Percentiles rank a stretch among this genome's conserved stretches.
These are phyloP conservation scores for Pipistrellus pipistrellus DNA, from an alignment of 2,797 vertebrate species.

Conservation along the genomic window DNA sequence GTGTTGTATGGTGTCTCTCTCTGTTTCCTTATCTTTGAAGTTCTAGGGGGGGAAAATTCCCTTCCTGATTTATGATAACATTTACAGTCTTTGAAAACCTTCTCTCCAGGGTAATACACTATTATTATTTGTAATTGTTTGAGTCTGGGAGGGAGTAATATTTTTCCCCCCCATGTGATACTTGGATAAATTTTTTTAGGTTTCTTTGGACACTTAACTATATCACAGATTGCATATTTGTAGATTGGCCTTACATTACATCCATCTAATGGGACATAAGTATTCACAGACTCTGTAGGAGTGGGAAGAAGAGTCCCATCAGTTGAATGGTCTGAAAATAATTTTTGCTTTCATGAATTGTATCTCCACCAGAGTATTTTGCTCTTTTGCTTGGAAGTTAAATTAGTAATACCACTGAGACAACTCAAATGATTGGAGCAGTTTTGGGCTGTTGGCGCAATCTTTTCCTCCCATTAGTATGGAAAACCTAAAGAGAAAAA, in stretches of 20 bases:
- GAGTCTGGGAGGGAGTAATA: neutral
- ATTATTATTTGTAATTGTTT: slow-evolving; percentile 46
- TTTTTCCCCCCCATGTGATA: neutral
- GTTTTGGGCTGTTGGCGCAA: neutral
- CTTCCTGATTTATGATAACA: slow-evolving; percentile 25
- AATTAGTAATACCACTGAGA: neutral
- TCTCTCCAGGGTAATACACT: neutral
- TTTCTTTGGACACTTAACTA: slow-evolving; percentile 21
- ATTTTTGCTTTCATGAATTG: neutral
- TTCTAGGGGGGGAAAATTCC: neutral
- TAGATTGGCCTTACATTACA: neutral
- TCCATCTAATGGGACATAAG: neutral
- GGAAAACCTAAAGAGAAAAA: neutral
- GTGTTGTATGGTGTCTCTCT: neutral
- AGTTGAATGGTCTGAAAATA: slow-evolving; percentile 33
- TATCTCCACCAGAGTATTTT: slow-evolving; percentile 19
- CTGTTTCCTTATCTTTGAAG: neutral
- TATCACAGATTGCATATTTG: neutral
- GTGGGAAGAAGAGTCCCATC: neutral
- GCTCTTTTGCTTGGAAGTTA: slow-evolving; percentile 35
- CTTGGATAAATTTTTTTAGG: slow-evolving; percentile 37
- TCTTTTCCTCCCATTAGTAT: neutral
- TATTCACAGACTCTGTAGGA: neutral
- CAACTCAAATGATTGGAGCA: neutral
- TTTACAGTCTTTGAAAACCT: neutral